Percentiles rank a stretch among this genome's conserved stretches.
phyloP scores from a whole-genome alignment of 1,140 invertebrate genomes.

The Metaphire vulgaris region DNA sequence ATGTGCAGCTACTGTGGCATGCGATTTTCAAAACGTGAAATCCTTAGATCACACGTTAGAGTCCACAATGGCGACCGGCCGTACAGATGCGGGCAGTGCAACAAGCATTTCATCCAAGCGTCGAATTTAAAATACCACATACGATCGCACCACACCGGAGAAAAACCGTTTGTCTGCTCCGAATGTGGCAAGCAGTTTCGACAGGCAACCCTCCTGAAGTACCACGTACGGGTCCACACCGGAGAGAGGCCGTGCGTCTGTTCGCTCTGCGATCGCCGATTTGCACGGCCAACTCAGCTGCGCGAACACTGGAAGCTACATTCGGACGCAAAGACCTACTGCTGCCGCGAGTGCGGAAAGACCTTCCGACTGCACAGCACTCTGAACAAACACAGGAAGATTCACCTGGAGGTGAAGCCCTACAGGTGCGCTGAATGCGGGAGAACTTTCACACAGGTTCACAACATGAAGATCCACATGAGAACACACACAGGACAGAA shows the following conservation, averaged over 20 bases:
- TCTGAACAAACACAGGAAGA: conserved; percentile 13
- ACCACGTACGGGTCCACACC: conserved; percentile 95
- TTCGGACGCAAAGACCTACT: neutral
- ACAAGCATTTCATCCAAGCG: conserved; percentile 1
- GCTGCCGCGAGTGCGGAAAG: neutral
- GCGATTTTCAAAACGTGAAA: conserved; percentile 4
- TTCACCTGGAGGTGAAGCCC: conserved; percentile 1
- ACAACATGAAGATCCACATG: conserved; percentile 14
- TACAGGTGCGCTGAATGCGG: conserved; percentile 19
- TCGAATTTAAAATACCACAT: conserved; percentile 3
- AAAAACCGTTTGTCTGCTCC: conserved; percentile 16
- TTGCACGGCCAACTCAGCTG: neutral
- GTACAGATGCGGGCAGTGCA: conserved; percentile 15
- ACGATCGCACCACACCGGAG: conserved; percentile 10
- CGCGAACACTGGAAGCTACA: neutral
- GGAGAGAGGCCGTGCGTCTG: conserved; percentile 85
- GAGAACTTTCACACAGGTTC: neutral
- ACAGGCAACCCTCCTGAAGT: conserved; percentile 92
- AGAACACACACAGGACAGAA: conserved; percentile 20
- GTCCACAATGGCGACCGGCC: conserved; percentile 16
- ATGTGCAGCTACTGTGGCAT: conserved; percentile 20
- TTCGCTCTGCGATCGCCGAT: conserved; percentile 53
- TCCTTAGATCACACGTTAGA: conserved; percentile 11
- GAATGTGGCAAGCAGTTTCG: conserved; percentile 73
- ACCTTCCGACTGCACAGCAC: neutral